Conservation (phyloP, 1,140 invertebrate species). For the Drosophila seguyi region DNA sequence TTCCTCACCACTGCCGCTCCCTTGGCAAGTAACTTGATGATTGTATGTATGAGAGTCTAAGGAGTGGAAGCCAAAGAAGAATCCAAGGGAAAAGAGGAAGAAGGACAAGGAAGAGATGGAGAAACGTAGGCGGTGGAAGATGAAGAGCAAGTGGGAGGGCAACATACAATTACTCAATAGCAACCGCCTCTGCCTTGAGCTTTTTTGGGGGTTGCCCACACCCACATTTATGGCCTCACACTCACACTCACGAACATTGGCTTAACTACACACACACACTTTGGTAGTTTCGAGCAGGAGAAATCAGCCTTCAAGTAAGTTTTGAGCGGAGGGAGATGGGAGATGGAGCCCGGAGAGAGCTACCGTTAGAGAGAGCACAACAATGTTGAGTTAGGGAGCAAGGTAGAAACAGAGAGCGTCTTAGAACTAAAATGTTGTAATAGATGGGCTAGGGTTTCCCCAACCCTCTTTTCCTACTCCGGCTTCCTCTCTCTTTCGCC, state of each 20-base stretch:
- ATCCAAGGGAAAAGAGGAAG: conserved; percentile 31
- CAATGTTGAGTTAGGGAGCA: conserved; percentile 62
- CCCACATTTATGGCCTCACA: conserved; percentile 27
- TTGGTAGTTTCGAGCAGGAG: conserved; percentile 61
- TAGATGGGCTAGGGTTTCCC: conserved; percentile 53
- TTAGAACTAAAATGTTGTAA: conserved; percentile 80
- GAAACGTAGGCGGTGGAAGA: conserved; percentile 1
- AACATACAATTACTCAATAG: conserved; percentile 81
- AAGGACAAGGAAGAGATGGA: conserved; percentile 11
- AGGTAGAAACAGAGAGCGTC: conserved; percentile 45
- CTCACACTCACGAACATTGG: conserved; percentile 24
- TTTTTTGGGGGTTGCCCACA: conserved; percentile 73
- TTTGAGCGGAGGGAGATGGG: conserved; percentile 47
- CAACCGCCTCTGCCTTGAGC: conserved; percentile 62
- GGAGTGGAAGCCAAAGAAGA: conserved; percentile 43
- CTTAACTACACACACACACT: conserved; percentile 58
- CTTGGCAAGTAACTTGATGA: conserved; percentile 71
- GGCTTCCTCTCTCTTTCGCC: conserved; percentile 6
- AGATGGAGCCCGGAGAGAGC: conserved; percentile 28
- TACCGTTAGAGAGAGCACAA: conserved; percentile 44
- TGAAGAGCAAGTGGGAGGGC: conserved; percentile 12
- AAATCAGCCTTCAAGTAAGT: conserved; percentile 59
- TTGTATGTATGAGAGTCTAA: conserved; percentile 61
- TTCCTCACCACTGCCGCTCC: conserved; percentile 22
- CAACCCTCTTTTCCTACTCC: conserved; percentile 23